phyloP scores from a whole-genome alignment of 2,797 vertebrate species.

The Euphonia xanthogaster region DNA sequence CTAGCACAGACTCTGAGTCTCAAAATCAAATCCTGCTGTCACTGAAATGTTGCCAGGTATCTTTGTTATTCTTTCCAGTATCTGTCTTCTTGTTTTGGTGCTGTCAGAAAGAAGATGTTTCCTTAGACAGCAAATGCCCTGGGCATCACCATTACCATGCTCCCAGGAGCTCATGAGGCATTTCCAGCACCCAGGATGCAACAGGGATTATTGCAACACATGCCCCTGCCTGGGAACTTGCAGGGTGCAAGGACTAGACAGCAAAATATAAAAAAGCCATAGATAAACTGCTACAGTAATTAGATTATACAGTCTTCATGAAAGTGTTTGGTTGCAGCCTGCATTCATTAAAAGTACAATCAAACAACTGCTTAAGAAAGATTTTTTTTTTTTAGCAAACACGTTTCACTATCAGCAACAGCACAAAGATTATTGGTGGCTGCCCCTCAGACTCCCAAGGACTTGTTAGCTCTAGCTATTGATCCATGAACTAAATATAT shows the following conservation, averaged over 20 bases:
- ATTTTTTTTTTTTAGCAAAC: neutral
- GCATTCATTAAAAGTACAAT: neutral
- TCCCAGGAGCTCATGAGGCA: neutral
- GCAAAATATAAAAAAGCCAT: neutral
- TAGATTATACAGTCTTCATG: neutral
- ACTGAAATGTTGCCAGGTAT: neutral
- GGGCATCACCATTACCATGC: fast-evolving
- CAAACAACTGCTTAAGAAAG: neutral
- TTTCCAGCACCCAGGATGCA: fast-evolving
- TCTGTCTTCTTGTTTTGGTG: neutral
- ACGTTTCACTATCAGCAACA: neutral
- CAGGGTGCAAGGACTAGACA: neutral
- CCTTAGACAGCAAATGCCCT: fast-evolving
- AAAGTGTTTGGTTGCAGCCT: neutral
- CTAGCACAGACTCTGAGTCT: neutral
- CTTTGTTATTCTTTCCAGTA: neutral
- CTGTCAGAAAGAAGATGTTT: neutral
- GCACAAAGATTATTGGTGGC: neutral
- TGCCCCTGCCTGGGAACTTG: neutral
- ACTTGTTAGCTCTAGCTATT: neutral
- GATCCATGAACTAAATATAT: neutral
- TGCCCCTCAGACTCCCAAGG: neutral
- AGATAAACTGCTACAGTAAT: neutral
- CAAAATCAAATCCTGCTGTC: neutral
- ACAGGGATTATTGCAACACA: neutral